Conservation (phyloP, 1,140 invertebrate species). For the Drosophila burlai region DNA sequence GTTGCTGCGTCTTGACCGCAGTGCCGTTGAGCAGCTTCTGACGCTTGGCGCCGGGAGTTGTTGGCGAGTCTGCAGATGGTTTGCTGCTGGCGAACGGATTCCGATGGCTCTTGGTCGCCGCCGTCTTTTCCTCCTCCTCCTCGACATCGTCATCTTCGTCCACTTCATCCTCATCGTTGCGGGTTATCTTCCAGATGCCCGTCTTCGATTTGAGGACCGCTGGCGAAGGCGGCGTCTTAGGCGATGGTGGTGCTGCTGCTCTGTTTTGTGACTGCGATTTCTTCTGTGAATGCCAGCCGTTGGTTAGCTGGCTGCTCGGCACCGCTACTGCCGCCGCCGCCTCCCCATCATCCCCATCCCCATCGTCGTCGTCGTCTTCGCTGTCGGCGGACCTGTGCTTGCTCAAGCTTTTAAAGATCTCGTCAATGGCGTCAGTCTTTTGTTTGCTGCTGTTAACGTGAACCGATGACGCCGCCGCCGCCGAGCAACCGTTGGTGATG, state of each 20-base stretch:
- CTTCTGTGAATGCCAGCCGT: constrained; percentile 48
- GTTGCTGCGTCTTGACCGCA: constrained; percentile 58
- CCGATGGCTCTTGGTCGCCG: constrained; percentile 26
- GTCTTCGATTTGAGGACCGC: constrained; percentile 84
- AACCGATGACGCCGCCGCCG: constrained; percentile 49
- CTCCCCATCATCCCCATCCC: constrained; percentile 12
- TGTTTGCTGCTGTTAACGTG: constrained; percentile 69
- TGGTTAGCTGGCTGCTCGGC: constrained; percentile 34
- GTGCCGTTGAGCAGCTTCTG: constrained; percentile 76
- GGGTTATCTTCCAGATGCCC: constrained; percentile 82
- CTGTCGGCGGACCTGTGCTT: constrained; percentile 49
- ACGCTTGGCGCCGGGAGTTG: constrained; percentile 59
- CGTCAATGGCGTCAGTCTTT: constrained; percentile 81
- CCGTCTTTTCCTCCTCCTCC: not conserved
- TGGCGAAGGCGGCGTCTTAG: constrained; percentile 82
- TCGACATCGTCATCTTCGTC: constrained; percentile 26
- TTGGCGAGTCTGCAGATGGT: constrained; percentile 64
- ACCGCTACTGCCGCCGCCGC: not conserved
- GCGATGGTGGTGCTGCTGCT: constrained; percentile 56
- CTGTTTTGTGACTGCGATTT: constrained; percentile 50
- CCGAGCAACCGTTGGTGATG: constrained; percentile 29
- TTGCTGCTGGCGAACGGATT: constrained; percentile 85
- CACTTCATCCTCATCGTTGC: constrained; percentile 38
- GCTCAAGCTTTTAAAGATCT: constrained; percentile 78
- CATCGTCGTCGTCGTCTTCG: constrained; percentile 43